Percentiles rank a stretch among this genome's conserved stretches.
Conservation (phyloP, 2,888 invertebrate genomes). For the Eilema depressum region DNA sequence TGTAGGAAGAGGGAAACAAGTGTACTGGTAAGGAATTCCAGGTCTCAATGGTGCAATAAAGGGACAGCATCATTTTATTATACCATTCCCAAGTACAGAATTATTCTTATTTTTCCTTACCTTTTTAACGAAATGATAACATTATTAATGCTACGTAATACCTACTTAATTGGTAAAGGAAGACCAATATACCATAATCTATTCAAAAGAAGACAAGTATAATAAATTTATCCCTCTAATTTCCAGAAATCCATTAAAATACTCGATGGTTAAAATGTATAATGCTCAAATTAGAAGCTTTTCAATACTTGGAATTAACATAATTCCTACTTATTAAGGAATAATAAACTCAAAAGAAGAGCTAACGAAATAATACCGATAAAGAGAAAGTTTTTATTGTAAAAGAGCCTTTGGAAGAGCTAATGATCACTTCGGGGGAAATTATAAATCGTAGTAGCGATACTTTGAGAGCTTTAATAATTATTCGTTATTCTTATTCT, state of each 20-base stretch:
- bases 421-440: slow-evolving; percentile 1
- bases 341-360: slow-evolving; percentile 6
- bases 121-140: not conserved
- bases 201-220: not conserved
- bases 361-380: slow-evolving; percentile 16
- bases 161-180: too few species aligned
- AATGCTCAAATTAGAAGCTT: slow-evolving; percentile 9
- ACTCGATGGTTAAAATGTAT: not conserved
- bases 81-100: not conserved
- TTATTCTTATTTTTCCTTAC: not conserved
- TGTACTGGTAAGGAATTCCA: too few species aligned
- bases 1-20: too few species aligned
- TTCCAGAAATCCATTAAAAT: slow-evolving; percentile 1
- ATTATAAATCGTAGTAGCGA: not conserved
- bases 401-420: not conserved
- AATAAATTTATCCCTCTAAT: not conserved
- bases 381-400: slow-evolving; percentile 17
- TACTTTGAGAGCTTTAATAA: not conserved
- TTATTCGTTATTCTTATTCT: not conserved
- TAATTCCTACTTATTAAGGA: slow-evolving; percentile 21
- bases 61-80: too few species aligned
- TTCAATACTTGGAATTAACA: slow-evolving; percentile 19
- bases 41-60: too few species aligned
- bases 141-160: too few species aligned
- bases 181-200: not conserved